These are phyloP conservation scores for Dynastes tityus DNA, from an alignment of 2,888 invertebrate genomes.

Conservation along the genomic window DNA sequence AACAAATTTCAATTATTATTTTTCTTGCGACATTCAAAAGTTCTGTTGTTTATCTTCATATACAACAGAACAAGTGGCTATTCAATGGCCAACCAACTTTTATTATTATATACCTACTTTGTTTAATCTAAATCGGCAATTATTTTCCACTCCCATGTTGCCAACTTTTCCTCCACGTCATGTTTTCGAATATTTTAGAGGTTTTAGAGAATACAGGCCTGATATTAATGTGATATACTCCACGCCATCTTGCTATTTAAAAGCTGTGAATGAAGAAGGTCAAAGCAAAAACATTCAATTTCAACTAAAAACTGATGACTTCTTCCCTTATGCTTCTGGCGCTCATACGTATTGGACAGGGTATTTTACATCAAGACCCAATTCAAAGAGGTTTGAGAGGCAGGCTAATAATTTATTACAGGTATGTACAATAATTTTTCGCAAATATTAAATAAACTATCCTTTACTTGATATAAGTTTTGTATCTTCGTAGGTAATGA, in stretches of 20 bases:
- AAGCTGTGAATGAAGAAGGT: constrained; percentile 82
- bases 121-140: too few relatives aligned
- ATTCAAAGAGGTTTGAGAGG: constrained; percentile 55
- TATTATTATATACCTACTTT: too few relatives aligned
- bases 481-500: constrained; percentile 73
- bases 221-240: constrained; percentile 85
- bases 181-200: constrained; percentile 36
- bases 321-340: constrained; percentile 61
- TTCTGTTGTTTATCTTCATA: too few relatives aligned
- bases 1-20: too few relatives aligned
- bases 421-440: constrained; percentile 35
- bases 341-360: constrained; percentile 55
- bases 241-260: constrained; percentile 88
- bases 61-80: too few relatives aligned
- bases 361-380: constrained; percentile 56
- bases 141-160: too few relatives aligned
- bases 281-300: constrained; percentile 72
- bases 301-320: constrained; percentile 74
- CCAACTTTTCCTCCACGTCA: too few relatives aligned
- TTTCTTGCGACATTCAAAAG: too few relatives aligned
- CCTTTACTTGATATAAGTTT: neutral
- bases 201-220: constrained; percentile 44
- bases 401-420: constrained; percentile 56
- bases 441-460: too few relatives aligned
- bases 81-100: too few relatives aligned